These are phyloP conservation scores for Salvator merianae DNA, from an alignment of 2,113 vertebrate species.

Conservation along the genomic window DNA sequence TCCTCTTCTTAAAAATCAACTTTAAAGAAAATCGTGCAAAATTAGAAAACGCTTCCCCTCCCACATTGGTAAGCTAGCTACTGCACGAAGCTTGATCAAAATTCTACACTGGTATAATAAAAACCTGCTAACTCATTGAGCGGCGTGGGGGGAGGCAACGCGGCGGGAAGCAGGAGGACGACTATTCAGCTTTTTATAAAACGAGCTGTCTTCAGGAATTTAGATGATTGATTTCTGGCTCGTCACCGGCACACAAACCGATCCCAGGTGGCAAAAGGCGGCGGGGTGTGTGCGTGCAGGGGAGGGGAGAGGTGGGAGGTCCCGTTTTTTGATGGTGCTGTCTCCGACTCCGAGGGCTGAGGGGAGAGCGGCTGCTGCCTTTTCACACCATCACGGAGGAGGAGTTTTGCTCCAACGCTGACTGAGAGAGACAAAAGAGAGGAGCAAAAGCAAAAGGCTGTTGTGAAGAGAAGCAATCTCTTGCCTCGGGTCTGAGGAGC, in stretches of 20 bases:
- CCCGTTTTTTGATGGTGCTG: background rate
- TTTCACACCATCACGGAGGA: background rate
- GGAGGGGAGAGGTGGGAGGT: background rate
- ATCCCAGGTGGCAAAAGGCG: background rate
- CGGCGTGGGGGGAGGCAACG: too few relatives aligned
- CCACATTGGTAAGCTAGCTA: background rate
- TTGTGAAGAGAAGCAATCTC: background rate
- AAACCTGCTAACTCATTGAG: background rate
- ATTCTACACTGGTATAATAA: background rate
- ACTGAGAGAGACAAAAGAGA: background rate
- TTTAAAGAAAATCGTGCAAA: too few relatives aligned
- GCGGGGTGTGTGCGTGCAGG: background rate
- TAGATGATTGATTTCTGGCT: background rate
- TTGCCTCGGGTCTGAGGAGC: background rate
- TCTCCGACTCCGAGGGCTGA: background rate
- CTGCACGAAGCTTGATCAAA: background rate
- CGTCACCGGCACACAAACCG: background rate
- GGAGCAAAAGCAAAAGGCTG: background rate
- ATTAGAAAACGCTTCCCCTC: background rate
- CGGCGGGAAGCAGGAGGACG: too few relatives aligned
- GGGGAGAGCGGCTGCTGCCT: background rate
- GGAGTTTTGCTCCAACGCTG: background rate
- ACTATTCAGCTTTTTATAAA: background rate
- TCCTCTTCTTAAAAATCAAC: background rate
- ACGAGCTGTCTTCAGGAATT: background rate